Conservation (phyloP, 1,140 invertebrate genomes). For the Laupala kohalensis region DNA sequence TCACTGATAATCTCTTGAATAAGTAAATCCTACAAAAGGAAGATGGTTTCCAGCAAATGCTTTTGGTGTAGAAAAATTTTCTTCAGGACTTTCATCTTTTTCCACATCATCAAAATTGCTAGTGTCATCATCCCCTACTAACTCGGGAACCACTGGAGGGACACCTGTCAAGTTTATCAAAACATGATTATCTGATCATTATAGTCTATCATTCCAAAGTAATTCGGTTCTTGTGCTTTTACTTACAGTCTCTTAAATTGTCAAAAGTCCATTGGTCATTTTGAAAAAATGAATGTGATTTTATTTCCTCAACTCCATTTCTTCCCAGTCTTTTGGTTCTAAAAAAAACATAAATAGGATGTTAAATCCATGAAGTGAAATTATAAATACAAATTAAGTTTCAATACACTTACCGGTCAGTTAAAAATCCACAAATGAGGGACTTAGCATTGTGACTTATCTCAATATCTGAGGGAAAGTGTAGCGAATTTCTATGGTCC, state of each 20-base stretch:
- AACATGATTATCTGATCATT: too few relatives aligned
- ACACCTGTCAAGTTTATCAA: constrained; percentile 38
- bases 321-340: constrained; percentile 71
- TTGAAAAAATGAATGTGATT: constrained; percentile 85
- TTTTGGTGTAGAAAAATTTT: constrained; percentile 89
- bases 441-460: constrained; percentile 84
- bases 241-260: constrained; percentile 69
- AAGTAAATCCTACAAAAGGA: constrained; percentile 98
- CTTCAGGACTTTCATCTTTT: constrained; percentile 74
- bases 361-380: not conserved
- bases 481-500: constrained; percentile 92
- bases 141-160: constrained; percentile 91
- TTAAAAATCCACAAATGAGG: constrained; percentile 86
- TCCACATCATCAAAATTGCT: constrained; percentile 98
- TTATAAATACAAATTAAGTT: not conserved
- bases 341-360: not conserved
- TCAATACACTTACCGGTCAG: constrained; percentile 43
- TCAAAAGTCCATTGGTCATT: constrained; percentile 98
- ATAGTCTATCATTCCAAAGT: too few relatives aligned
- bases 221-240: not conserved
- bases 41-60: constrained; percentile 97
- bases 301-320: constrained; percentile 92
- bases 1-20: constrained; percentile 76
- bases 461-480: constrained; percentile 88
- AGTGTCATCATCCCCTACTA: constrained; percentile 92